Percentiles rank a stretch among this genome's conserved stretches.
Evolutionary conservation across 1,140 invertebrate genomes (phyloP).

Genomic region (honey bee (Apis mellifera)): Amel_HAv3.1 CM009938.2:6722501-6723000

Average conservation of each 20-base stretch:
- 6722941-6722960: too few relatives aligned
- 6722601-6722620: neutral
- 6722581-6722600: neutral
- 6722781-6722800: neutral
- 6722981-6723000: too few relatives aligned
- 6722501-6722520: neutral
- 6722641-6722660: slow-evolving; percentile 7
- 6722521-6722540: neutral
- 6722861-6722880: too few relatives aligned
- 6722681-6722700: neutral
- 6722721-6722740: slow-evolving; percentile 19
- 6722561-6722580: neutral
- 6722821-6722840: too few relatives aligned
- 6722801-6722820: neutral
- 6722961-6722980: too few relatives aligned
- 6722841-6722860: too few relatives aligned
- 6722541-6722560: too few relatives aligned
- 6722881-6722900: too few relatives aligned
- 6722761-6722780: slow-evolving; percentile 6
- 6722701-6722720: neutral
- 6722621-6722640: neutral
- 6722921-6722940: too few relatives aligned
- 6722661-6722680: slow-evolving; percentile 3
- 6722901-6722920: too few relatives aligned
- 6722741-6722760: slow-evolving; percentile 44